Evolutionary conservation across 2,113 vertebrate genomes (phyloP), one percentile per base, ranked within the genome.

Genomic region (Prinia subflava): DNA sequence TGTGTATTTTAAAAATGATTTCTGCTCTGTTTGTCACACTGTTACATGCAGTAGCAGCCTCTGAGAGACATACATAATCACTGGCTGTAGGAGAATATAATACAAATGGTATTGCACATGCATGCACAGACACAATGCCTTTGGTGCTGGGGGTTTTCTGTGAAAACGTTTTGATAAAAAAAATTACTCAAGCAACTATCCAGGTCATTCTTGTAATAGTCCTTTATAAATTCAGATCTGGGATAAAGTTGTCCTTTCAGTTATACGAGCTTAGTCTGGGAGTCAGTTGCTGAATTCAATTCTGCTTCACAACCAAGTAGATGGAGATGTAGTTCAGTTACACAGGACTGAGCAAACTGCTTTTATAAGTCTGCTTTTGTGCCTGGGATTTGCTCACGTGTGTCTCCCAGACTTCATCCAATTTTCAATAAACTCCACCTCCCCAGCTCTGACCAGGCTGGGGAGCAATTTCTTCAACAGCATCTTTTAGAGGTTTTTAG

Each of bases 11-110:
- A 37, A 64, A 87, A 95, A 88, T 50, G 1, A 83, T 76, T 95
- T 97, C 76, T 93, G 76, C 73, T 94, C 68, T 93, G 59, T 86
- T 95, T 94, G 30, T 78, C 62, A 50, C 30, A 81, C 56, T 28
- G 30, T 67, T 86, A 19, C 7, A 16, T 5, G 15, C n/a, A 82
- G 64, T 60, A 89, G 42, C 56, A 81, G n/a, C 33, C 49, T 94
- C 49, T 81, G 27, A 81, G 65, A 82, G 49, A 33, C 44, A 49
- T 12, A 41, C 17, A 37, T 62, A 78, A 42, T 47, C 47, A 79
- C 47, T 75, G 46, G 10, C 81, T 6, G 0, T 22, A 25, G 70
- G 62, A 95, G 62, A 84, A 79, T 76, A 53, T 84, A 89, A 70
- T 83, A 63, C 47, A 70, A 83, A 86, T 70, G 23, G 4, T 53